These are phyloP conservation scores for Eilema caniola DNA, from an alignment of 2,888 invertebrate species.

Conservation along the genomic window DNA sequence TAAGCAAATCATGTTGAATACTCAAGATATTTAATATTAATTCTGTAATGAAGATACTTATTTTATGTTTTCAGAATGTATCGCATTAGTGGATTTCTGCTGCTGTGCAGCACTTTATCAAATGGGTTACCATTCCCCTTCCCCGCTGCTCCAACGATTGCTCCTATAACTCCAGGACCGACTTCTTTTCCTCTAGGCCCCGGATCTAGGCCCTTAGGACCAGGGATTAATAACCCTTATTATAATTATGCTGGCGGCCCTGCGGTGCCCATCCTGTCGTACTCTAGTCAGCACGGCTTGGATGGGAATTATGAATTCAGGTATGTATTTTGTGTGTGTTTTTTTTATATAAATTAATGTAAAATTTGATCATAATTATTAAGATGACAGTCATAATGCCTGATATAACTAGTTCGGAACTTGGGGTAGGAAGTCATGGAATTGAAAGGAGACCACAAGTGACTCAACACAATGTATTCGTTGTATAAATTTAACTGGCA, in stretches of 20 bases:
- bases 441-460: neutral
- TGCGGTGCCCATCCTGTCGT: constrained; percentile 83
- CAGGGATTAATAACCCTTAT: constrained; percentile 66
- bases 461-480: too few species aligned
- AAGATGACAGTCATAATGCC: neutral
- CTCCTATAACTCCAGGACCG: constrained; percentile 30
- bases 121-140: constrained; percentile 45
- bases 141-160: constrained; percentile 36
- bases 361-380: neutral
- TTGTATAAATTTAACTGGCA: too few species aligned
- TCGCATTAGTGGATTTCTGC: constrained; percentile 41
- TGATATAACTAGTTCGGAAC: neutral
- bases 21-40: too few species aligned
- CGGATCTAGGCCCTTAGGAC: constrained; percentile 46
- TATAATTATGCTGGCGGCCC: constrained; percentile 61
- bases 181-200: constrained; percentile 47
- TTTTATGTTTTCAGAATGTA: constrained; percentile 54
- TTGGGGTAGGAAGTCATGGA: neutral
- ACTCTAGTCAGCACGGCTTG: constrained; percentile 84
- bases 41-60: neutral
- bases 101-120: constrained; percentile 48
- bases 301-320: constrained; percentile 88
- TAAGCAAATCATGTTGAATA: neutral
- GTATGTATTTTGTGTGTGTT: constrained; percentile 55
- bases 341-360: neutral